Percentiles rank a stretch among this genome's conserved stretches.
phyloP scores from a whole-genome alignment of 2,113 vertebrate genomes.

The Isichthys henryi region DNA sequence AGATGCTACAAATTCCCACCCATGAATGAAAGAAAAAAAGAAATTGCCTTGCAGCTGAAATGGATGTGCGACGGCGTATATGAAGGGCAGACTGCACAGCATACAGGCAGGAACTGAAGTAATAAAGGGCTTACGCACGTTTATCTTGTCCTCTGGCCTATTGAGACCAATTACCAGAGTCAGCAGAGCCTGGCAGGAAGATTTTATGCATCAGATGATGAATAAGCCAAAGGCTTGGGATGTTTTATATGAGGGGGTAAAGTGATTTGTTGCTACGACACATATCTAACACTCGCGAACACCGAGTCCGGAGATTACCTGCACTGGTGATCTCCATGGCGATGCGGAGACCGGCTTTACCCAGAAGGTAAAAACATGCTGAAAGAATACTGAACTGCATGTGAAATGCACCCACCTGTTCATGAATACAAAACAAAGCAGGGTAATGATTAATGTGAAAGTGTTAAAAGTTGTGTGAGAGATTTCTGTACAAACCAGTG shows the following conservation, averaged over 20 bases:
- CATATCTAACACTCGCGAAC: constrained; percentile 32
- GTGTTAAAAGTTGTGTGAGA: not conserved
- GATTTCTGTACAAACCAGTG: not conserved
- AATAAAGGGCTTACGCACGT: constrained; percentile 26
- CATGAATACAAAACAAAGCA: not conserved
- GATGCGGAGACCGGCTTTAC: not conserved
- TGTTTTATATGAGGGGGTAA: constrained; percentile 27
- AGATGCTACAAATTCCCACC: constrained; percentile 53
- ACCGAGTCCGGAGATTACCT: constrained; percentile 17
- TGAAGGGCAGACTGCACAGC: constrained; percentile 17
- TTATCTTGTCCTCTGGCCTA: constrained; percentile 45
- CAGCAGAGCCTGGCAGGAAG: constrained; percentile 53
- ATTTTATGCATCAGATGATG: constrained; percentile 52
- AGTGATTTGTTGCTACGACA: constrained; percentile 40
- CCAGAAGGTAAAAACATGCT: not conserved
- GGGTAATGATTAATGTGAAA: not conserved
- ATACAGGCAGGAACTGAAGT: constrained; percentile 38
- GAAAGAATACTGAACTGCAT: not conserved
- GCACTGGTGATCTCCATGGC: not conserved
- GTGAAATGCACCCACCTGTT: not conserved
- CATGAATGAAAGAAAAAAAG: constrained; percentile 38
- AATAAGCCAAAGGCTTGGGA: constrained; percentile 40
- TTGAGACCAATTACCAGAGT: constrained; percentile 52
- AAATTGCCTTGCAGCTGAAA: constrained; percentile 47
- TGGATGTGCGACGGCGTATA: constrained; percentile 21